Base-by-base conservation (phyloP, 2,113 vertebrate species). In the Corydoras maculifer region DNA sequence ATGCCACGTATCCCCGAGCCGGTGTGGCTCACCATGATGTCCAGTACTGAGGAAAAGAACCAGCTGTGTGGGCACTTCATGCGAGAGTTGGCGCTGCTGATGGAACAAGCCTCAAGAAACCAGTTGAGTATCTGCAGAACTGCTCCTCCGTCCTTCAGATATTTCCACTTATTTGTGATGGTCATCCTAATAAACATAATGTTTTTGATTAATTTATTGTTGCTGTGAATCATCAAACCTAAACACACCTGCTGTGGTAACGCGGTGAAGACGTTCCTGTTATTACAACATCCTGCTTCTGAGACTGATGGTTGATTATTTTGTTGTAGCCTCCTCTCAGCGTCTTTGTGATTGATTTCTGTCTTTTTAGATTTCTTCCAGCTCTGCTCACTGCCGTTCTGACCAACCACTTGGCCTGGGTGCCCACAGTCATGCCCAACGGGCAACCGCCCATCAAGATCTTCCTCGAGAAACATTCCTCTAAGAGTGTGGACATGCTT, bases 11-110 rank as follows among this genome's bases (percentile, higher is more conserved):
- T 99, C 68, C 89, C 92, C 14, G 95, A 99, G 81, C 97, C 97
- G 8, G 96, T 98, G 54, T 99, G 97, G 97, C 87, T 99, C 58
- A 96, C 95, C 0, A 99, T 99, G 97, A 99, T 97, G 94, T 98
- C 96, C 0, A 94, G 94, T 9, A 88, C 86, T 2, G 91, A 94
- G 0, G 95, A 96, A 74, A 99, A 99, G 86, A 98, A 96, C 82
- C 94, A 96, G 73, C 93, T 99, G 3, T 99, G 96, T 74, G 90
- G 94, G 55, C 93, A 93, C 73, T 99, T 99, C 87, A 98, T 99
- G 95, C 93, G 90, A 82, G 96, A 98, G 75, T 92, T 99, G 70
- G 92, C 92, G 31, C 88, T 91, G 82, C 83, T 98, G 80, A 95
- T 97, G 94, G 97, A 99, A 83, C 95, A 97, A 71, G 91, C 96